phyloP scores from a whole-genome alignment of 2,888 invertebrate genomes.

The Lithophane semibrunnea region DNA sequence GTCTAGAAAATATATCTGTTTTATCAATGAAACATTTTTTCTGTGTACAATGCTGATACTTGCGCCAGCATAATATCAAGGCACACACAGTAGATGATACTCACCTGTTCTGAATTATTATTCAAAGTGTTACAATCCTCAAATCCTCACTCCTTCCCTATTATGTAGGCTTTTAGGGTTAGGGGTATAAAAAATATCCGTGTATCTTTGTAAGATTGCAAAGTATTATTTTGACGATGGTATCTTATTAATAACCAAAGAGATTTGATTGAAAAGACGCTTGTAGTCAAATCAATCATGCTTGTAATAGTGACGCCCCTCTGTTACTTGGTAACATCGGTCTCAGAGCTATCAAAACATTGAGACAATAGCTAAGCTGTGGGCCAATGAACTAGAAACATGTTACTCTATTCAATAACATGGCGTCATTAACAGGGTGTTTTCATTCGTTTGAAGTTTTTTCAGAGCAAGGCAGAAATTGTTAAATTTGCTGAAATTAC shows the following conservation, averaged over 20 bases:
- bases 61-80: too few relatives aligned
- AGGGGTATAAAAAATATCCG: too few relatives aligned
- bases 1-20: neutral
- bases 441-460: neutral
- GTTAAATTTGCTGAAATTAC: neutral
- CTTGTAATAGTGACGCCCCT: neutral
- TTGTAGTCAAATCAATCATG: constrained; percentile 21
- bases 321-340: constrained; percentile 2
- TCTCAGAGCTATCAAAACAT: constrained; percentile 1
- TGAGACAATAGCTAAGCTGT: constrained; percentile 47
- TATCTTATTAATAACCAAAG: neutral
- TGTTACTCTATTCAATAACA: constrained; percentile 18
- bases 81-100: neutral
- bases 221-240: neutral
- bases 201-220: too few relatives aligned
- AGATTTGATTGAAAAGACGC: neutral
- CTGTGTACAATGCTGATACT: neutral
- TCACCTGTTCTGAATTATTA: neutral
- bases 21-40: neutral
- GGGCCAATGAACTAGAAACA: constrained; percentile 59
- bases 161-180: too few relatives aligned
- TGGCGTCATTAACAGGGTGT: constrained; percentile 21
- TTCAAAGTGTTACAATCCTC: neutral
- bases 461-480: neutral
- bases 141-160: neutral